Conservation (phyloP, 2,797 vertebrate species). For the Microtus californicus region DNA sequence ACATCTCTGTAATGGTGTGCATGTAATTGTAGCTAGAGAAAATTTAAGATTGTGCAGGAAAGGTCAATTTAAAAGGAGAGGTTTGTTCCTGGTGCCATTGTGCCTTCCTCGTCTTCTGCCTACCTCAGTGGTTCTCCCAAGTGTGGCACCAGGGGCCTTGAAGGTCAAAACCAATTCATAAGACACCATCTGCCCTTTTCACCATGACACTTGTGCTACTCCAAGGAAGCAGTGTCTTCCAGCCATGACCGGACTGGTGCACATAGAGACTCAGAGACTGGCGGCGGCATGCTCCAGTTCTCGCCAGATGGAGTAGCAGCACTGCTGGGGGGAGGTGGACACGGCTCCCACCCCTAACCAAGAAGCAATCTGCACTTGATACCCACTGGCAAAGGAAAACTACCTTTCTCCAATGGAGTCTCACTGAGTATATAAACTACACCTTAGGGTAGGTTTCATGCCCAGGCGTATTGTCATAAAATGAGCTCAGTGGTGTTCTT, state of each 20-base stretch:
- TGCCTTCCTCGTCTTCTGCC: neutral
- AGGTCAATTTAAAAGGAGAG: neutral
- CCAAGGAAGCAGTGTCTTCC: neutral
- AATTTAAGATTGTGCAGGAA: neutral
- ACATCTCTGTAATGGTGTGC: neutral
- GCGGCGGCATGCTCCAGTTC: neutral
- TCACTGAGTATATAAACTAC: neutral
- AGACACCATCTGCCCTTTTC: neutral
- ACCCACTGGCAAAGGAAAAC: neutral
- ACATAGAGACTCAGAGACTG: neutral
- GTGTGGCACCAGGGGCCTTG: neutral
- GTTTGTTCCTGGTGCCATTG: neutral
- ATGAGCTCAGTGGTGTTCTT: neutral
- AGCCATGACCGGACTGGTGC: neutral
- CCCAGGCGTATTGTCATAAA: neutral
- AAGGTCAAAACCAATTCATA: neutral
- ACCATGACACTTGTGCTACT: neutral
- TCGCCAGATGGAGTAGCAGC: neutral
- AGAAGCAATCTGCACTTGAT: neutral
- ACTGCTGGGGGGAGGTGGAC: neutral
- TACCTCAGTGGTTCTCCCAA: neutral
- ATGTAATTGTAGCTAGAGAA: neutral
- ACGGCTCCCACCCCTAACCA: neutral
- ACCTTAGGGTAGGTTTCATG: neutral
- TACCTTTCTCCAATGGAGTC: neutral